A percentile compares a stretch with the other conserved stretches of the same genome.
phyloP scores from a whole-genome alignment of 2,888 invertebrate species.

The Dicycla oo region DNA sequence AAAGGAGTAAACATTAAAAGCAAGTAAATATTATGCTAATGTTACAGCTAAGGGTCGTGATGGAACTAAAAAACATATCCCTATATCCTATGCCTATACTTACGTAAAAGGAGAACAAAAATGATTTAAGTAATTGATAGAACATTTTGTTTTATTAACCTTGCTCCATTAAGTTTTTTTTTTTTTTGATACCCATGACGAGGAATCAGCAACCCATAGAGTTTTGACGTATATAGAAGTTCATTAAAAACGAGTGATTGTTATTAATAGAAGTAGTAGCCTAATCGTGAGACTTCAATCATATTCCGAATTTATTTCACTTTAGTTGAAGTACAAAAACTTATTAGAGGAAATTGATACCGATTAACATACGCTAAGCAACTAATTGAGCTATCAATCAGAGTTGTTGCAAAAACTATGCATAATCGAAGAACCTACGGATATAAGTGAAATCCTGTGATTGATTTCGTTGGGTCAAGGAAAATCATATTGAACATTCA shows the following conservation, averaged over 20 bases:
- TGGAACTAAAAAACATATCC: too few species aligned
- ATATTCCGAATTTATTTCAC: slow-evolving; percentile 38
- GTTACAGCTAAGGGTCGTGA: neutral
- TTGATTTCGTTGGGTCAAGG: slow-evolving; percentile 19
- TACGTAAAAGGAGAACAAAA: neutral
- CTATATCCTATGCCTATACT: too few species aligned
- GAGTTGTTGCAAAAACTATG: slow-evolving; percentile 19
- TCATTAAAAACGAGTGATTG: slow-evolving; percentile 9
- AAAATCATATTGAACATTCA: neutral
- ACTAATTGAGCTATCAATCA: slow-evolving; percentile 47
- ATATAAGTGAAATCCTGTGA: slow-evolving; percentile 31
- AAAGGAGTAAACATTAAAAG: neutral
- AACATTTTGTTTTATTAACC: neutral
- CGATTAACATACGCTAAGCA: slow-evolving; percentile 35
- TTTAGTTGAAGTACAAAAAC: slow-evolving; percentile 30
- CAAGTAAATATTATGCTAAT: neutral
- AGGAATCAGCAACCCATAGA: slow-evolving; percentile 5
- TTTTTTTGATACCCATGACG: neutral
- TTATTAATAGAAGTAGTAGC: slow-evolving; percentile 16
- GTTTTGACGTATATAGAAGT: slow-evolving; percentile 1
- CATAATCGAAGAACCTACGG: neutral
- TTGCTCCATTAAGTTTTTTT: neutral
- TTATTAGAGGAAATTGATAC: slow-evolving; percentile 51
- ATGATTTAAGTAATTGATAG: neutral
- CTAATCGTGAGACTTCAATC: slow-evolving; percentile 49